Base-by-base conservation (phyloP, 2,888 invertebrate species). In the Ectemnius lituratus region DNA sequence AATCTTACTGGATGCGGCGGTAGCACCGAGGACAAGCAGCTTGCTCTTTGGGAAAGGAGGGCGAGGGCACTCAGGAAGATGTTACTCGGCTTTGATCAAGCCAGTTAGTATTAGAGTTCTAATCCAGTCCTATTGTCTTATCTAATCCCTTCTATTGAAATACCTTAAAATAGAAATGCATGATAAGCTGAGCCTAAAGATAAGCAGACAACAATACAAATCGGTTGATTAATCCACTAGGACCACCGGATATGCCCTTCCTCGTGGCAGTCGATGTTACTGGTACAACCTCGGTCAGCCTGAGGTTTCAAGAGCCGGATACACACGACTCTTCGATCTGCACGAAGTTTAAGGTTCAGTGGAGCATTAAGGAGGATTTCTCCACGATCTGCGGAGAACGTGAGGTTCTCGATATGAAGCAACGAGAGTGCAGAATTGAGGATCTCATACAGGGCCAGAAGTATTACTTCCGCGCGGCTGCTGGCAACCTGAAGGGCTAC, bases 311-410 rank as follows among this genome's bases (percentile, higher is more conserved):
- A 72, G 94, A 95, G 86, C 95, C 95, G 23, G 94, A 94, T 59
- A 92, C 92, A 75, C 92, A 92, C 79, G 97, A 96, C 86, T 95
- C 95, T 18, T 94, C 96, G 14, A 94, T 97, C 73, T 95, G 96
- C 84, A 98, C 98, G 49, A 97, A 97, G 92, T 98, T 96, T 91
- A 97, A 95, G 95, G 98, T 98, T 89, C 97, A 99, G 93, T 99
- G 98, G 98, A 97, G 98, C 79, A 94, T 95, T 8, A 94, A 95
- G 63, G 95, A 96, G 4, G 96, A 97, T 88, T 98, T 98, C 91
- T 94, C 94, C 20, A 94, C 94, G 78, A 92, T 97, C 67, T 95
- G 95, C 70, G 98, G 97, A 0, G 95, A 95, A 84, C 93, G 94
- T 23, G 96, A 97, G 86, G 93, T 98, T 58, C 91, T 92, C 67